phyloP scores from a whole-genome alignment of 2,888 invertebrate genomes.

The Hymenopus coronatus region DNA sequence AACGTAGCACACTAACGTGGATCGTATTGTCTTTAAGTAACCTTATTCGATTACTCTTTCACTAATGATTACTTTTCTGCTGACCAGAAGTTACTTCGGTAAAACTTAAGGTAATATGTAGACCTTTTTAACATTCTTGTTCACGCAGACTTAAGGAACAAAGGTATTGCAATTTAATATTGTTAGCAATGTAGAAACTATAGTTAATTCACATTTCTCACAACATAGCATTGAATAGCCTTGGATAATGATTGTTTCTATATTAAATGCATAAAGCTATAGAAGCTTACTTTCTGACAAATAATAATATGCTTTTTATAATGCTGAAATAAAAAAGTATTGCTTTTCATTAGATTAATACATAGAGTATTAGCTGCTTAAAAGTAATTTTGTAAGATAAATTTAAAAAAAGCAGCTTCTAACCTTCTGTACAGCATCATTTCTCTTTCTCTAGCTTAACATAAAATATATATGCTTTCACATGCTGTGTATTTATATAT shows the following conservation, averaged over 20 bases:
- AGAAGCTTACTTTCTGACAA: not conserved
- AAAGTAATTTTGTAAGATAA: not conserved
- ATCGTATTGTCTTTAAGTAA: not conserved
- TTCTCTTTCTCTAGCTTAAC: not conserved
- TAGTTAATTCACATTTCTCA: not conserved
- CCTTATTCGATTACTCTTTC: not conserved
- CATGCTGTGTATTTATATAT: not conserved
- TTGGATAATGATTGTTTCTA: not conserved
- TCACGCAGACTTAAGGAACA: not conserved
- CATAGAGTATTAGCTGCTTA: not conserved
- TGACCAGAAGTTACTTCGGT: not conserved
- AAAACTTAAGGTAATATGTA: not conserved
- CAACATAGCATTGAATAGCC: not conserved
- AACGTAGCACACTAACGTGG: too few species aligned
- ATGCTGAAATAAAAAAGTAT: not conserved
- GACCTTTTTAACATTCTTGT: not conserved
- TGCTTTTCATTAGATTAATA: not conserved
- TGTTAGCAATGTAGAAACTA: not conserved
- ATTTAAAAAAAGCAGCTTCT: not conserved
- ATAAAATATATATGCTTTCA: too few species aligned
- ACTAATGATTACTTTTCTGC: not conserved
- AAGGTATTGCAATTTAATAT: not conserved
- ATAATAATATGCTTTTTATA: not conserved
- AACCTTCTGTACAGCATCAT: not conserved
- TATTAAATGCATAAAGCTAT: not conserved